Base-by-base conservation (phyloP, 1,140 invertebrate genomes). In the Drosophila paulistorum region DNA sequence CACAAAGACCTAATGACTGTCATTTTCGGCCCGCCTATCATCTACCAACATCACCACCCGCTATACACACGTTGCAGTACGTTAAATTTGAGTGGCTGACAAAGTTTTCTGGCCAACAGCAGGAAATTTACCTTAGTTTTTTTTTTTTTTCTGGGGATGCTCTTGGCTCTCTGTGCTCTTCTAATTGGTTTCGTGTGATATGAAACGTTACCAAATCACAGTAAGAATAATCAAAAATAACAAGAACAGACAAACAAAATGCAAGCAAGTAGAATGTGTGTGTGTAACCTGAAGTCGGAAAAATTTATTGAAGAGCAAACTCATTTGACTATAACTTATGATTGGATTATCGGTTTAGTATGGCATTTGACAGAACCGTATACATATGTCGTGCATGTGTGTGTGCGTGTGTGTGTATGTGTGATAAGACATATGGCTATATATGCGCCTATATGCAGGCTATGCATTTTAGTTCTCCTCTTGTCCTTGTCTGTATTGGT, bases 321-420 rank as follows among this genome's bases (percentile, higher is more conserved):
- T 86, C 83, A 86, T 86, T 86, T 86, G 82, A 86, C 82, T 86
- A 86, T 86, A 86, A 86, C 82, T 86, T 86, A 86, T 86, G 83
- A 86, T 86, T 86, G 82, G 82, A 86, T 86, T 86, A 86, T 86
- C 82, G 82, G 82, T 86, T 86, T 86, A 86, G 82, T 87, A 86
- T 79, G 82, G 82, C 82, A 86, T 86, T 86, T 86, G 82, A 86
- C 82, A 86, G 82, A 77, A 20, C 45, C 45, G 20, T 23, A 51
- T 51, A 45, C n/a, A 51, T 51, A 23, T 51, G 17, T 23, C 54
- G 65, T 63, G 35, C 33, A 45, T 61, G 62, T 62, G 66, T 37
- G 72, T 51, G 41, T 37, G 72, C 45, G 41, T 72, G n/a, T 48
- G 66, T 59, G 42, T 64, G 42, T 62, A 51, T 54, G 63, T 57